Conservation (phyloP, 2,113 vertebrate species). For the Neodon shergylaensis region DNA sequence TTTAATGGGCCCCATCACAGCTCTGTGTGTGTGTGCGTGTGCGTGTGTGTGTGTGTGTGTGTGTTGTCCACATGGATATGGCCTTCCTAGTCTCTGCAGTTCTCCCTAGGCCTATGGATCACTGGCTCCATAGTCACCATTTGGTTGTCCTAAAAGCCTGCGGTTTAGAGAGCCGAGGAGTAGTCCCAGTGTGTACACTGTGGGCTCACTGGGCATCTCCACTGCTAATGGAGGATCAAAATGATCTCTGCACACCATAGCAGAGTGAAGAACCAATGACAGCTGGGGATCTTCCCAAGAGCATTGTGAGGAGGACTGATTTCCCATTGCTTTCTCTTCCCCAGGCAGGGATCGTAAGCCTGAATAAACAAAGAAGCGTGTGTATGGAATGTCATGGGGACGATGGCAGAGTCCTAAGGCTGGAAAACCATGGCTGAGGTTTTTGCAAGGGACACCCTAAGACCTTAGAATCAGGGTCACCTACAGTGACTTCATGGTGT, state of each 20-base stretch:
- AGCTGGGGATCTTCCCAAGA: not conserved
- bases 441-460: not conserved
- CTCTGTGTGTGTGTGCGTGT: not conserved
- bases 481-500: not conserved
- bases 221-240: rapidly evolving
- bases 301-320: not conserved
- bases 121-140: rapidly evolving
- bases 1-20: rapidly evolving
- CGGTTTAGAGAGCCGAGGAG: not conserved
- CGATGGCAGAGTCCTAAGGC: not conserved
- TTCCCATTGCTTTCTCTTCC: rapidly evolving
- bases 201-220: not conserved
- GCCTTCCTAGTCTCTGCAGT: not conserved
- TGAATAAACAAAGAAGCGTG: not conserved
- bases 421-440: rapidly evolving
- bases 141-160: rapidly evolving
- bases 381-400: no score
- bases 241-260: rapidly evolving
- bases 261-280: no score
- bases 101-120: no score
- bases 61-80: rapidly evolving
- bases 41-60: not conserved
- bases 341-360: not conserved
- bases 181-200: rapidly evolving
- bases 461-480: not conserved